phyloP scores from a whole-genome alignment of 2,888 invertebrate genomes.

The Eremobia ochroleuca region DNA sequence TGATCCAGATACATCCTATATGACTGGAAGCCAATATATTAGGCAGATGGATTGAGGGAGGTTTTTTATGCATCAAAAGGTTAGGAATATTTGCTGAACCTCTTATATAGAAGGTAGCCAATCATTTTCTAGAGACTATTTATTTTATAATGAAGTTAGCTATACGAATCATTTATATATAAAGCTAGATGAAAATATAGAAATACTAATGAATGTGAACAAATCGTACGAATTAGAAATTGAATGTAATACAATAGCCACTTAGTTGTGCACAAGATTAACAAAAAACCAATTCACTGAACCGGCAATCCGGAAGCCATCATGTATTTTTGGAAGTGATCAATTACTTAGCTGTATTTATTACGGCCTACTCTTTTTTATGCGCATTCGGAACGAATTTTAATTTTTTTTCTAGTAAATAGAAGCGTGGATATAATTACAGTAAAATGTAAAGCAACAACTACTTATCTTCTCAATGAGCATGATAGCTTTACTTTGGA shows the following conservation, averaged over 20 bases:
- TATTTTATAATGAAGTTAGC: not conserved
- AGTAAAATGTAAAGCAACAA: not conserved
- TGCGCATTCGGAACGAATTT: not conserved
- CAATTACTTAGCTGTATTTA: constrained; percentile 25
- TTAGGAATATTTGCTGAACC: not conserved
- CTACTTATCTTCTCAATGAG: not conserved
- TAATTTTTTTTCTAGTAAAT: constrained; percentile 8
- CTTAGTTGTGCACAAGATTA: constrained; percentile 17
- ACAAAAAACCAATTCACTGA: constrained; percentile 35
- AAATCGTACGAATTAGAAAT: constrained; percentile 20
- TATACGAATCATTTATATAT: not conserved
- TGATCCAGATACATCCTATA: too few relatives aligned
- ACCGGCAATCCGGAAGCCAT: constrained; percentile 40
- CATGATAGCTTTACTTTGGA: not conserved
- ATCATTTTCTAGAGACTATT: not conserved
- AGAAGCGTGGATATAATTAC: not conserved
- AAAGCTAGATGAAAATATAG: not conserved
- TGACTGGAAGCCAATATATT: too few relatives aligned
- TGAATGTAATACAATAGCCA: constrained; percentile 32
- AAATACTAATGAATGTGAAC: not conserved
- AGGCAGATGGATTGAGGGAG: not conserved
- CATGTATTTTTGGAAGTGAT: constrained; percentile 38
- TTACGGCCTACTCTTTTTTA: constrained; percentile 11
- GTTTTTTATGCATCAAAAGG: not conserved
- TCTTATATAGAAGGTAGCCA: not conserved